Conservation (phyloP, 1,140 invertebrate species). For the Pachyrhynchus sulphureomaculatus region DNA sequence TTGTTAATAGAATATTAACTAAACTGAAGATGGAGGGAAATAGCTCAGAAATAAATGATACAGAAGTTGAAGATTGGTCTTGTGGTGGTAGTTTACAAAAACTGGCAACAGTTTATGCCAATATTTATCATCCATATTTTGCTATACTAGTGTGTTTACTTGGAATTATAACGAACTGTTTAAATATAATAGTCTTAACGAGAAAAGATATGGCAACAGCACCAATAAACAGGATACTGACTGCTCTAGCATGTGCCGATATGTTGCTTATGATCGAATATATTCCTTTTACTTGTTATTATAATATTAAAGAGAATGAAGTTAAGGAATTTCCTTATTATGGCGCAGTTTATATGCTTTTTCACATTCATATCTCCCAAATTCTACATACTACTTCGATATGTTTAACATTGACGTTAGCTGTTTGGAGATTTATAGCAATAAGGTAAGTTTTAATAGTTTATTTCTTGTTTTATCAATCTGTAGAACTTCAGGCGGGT, state of each 20-base stretch:
- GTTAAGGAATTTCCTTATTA: constrained; percentile 62
- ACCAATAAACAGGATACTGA: constrained; percentile 81
- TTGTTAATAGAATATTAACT: background rate
- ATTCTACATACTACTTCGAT: constrained; percentile 85
- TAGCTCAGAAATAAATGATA: background rate
- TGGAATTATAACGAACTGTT: constrained; percentile 83
- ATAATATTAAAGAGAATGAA: constrained; percentile 65
- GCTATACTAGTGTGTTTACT: constrained; percentile 78
- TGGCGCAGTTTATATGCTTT: constrained; percentile 71
- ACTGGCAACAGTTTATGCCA: constrained; percentile 27
- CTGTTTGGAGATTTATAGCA: constrained; percentile 73
- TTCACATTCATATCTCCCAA: constrained; percentile 79
- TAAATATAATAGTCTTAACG: constrained; percentile 88
- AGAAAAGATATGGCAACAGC: constrained; percentile 76
- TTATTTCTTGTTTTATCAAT: too few relatives aligned
- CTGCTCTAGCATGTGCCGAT: constrained; percentile 79
- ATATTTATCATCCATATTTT: constrained; percentile 62
- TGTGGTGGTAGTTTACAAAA: constrained; percentile 19
- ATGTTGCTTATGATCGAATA: constrained; percentile 87
- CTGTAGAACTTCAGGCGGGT: too few relatives aligned
- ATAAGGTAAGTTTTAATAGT: constrained; percentile 58
- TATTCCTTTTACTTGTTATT: constrained; percentile 77
- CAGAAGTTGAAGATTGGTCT: background rate
- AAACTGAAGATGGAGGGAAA: background rate
- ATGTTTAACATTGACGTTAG: constrained; percentile 79